phyloP scores from a whole-genome alignment of 2,888 invertebrate species.

The Eupelmus urozonus region DNA sequence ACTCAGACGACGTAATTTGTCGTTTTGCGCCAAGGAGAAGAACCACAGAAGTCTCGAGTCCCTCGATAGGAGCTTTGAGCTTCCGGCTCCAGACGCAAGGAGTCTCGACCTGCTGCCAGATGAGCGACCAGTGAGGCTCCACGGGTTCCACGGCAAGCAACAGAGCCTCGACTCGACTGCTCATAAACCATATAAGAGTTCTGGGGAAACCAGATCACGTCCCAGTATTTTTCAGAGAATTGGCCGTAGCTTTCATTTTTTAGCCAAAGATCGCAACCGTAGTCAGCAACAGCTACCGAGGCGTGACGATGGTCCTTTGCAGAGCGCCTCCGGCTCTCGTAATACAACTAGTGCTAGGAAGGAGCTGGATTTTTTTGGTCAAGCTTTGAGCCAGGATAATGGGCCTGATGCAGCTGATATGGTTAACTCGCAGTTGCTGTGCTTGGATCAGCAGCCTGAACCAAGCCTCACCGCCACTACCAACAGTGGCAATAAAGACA shows the following conservation, averaged over 20 bases:
- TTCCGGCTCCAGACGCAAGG: constrained; percentile 64
- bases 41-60: constrained; percentile 70
- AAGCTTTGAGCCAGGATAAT: constrained; percentile 39
- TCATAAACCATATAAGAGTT: constrained; percentile 5
- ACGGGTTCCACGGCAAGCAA: constrained; percentile 66
- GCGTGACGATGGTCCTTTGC: constrained; percentile 59
- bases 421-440: constrained; percentile 20
- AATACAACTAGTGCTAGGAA: constrained; percentile 52
- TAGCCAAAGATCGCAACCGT: constrained; percentile 67
- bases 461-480: constrained; percentile 57
- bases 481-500: constrained; percentile 68
- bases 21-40: constrained; percentile 66
- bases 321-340: background rate
- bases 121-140: constrained; percentile 57
- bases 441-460: background rate
- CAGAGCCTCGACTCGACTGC: constrained; percentile 66
- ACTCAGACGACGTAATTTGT: constrained; percentile 64
- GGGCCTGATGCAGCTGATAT: constrained; percentile 32
- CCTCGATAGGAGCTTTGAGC: constrained; percentile 65
- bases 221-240: constrained; percentile 69
- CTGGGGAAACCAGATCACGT: constrained; percentile 35
- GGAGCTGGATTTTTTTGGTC: constrained; percentile 53
- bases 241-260: constrained; percentile 71
- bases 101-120: constrained; percentile 68
- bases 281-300: constrained; percentile 60